Evolutionary conservation across 1,140 invertebrate genomes (phyloP).

Genomic region (Diprion similis): DNA sequence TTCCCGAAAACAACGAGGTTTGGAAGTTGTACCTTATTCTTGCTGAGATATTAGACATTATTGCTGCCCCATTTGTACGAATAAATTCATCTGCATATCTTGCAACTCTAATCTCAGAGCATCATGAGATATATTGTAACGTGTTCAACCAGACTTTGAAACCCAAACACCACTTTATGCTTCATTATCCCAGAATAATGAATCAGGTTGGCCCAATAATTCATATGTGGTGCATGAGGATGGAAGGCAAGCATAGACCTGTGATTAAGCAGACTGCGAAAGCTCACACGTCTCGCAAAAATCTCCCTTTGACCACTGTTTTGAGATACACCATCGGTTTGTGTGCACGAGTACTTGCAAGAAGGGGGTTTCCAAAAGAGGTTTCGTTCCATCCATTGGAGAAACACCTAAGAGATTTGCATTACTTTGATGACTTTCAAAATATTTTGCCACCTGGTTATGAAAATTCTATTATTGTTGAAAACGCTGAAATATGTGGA

Average conservation of each 20-base stretch:
- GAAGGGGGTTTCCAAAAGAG: not conserved
- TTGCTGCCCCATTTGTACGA: not conserved
- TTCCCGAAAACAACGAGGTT: conserved; percentile 23
- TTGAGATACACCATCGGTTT: not conserved
- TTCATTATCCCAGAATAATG: conserved; percentile 39
- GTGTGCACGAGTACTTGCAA: not conserved
- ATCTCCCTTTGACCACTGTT: not conserved
- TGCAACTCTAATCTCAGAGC: conserved; percentile 28
- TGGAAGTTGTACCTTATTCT: conserved; percentile 28
- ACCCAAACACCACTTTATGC: conserved; percentile 38
- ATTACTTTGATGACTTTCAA: not conserved
- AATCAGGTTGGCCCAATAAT: conserved; percentile 32
- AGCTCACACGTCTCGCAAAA: not conserved
- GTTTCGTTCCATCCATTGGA: not conserved
- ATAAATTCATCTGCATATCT: conserved; percentile 16
- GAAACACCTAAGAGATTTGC: not conserved
- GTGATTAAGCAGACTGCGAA: not conserved
- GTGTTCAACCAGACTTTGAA: conserved; percentile 31
- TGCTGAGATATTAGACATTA: conserved; percentile 16
- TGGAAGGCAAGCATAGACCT: conserved; percentile 35
- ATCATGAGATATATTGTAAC: conserved; percentile 30
- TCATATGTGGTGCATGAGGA: conserved; percentile 38
- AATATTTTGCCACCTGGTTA: conserved; percentile 3
- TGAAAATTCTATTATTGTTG: not conserved
- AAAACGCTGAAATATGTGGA: conserved; percentile 3